phyloP scores from a whole-genome alignment of 2,888 invertebrate species.

The Asteroscopus sphinx region DNA sequence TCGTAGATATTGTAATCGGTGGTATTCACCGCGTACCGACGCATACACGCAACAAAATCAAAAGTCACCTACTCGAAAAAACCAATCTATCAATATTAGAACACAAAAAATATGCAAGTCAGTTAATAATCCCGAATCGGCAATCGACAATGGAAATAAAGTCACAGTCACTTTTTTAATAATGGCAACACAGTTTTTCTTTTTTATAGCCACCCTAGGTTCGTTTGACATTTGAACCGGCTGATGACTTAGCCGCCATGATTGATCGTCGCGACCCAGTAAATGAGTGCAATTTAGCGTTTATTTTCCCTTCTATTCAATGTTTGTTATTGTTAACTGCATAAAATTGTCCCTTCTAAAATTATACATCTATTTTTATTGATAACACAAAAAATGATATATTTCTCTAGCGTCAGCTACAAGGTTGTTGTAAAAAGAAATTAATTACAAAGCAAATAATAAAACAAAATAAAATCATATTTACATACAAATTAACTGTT shows the following conservation, averaged over 20 bases:
- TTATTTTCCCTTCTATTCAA: conserved; percentile 83
- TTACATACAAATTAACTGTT: conserved; percentile 87
- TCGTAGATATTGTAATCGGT: conserved; percentile 78
- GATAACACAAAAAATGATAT: conserved; percentile 17
- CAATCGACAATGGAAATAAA: conserved; percentile 90
- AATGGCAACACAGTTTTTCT: conserved; percentile 86
- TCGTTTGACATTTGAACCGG: conserved; percentile 89
- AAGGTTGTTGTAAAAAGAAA: conserved; percentile 38
- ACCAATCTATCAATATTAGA: conserved; percentile 90
- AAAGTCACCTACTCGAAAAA: conserved; percentile 85
- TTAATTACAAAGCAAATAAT: conserved; percentile 58
- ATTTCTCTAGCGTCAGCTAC: conserved; percentile 17
- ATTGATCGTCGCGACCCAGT: conserved; percentile 87
- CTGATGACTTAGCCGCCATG: conserved; percentile 88
- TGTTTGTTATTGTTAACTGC: conserved; percentile 80
- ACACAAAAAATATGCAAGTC: conserved; percentile 90
- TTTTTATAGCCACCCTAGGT: conserved; percentile 89
- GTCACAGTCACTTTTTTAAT: conserved; percentile 90
- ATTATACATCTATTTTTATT: conserved; percentile 40
- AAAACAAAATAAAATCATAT: conserved; percentile 71
- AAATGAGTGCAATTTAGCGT: conserved; percentile 89
- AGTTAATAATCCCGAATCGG: conserved; percentile 89
- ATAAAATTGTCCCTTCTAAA: conserved; percentile 62
- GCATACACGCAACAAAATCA: conserved; percentile 79
- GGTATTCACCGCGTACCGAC: conserved; percentile 71